Evolutionary conservation across 2,797 vertebrate species (phyloP).

Genomic region (Natrix natrix): DNA sequence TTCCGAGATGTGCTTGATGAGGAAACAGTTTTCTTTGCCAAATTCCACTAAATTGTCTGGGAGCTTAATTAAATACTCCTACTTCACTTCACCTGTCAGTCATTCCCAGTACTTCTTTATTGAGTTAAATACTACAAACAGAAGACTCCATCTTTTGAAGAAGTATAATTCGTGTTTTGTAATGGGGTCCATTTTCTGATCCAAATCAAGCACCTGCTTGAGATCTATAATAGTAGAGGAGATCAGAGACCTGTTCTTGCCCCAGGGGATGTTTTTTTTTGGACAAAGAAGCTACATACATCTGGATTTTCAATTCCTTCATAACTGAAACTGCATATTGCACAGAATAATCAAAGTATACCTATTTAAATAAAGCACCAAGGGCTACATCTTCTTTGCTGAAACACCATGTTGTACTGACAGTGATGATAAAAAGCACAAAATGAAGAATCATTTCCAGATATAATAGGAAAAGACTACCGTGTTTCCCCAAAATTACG

Average conservation of each 20-base stretch:
- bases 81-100: constrained; percentile 11
- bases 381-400: constrained; percentile 34
- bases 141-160: constrained; percentile 3
- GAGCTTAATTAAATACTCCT: constrained; percentile 4
- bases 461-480: constrained; percentile 46
- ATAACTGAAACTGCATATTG: constrained; percentile 27
- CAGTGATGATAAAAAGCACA: constrained; percentile 13
- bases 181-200: constrained; percentile 18
- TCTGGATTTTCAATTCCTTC: constrained; percentile 51
- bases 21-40: not conserved
- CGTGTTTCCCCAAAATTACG: too few relatives aligned
- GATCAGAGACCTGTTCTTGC: constrained; percentile 21
- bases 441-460: constrained; percentile 56
- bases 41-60: constrained; percentile 12
- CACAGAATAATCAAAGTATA: constrained; percentile 17
- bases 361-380: not conserved
- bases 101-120: not conserved
- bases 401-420: constrained; percentile 10
- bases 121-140: constrained; percentile 13
- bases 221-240: constrained; percentile 38
- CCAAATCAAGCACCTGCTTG: constrained; percentile 39
- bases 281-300: constrained; percentile 3
- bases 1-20: not conserved
- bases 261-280: not conserved
- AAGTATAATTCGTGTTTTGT: not conserved